Conservation (phyloP, 2,888 invertebrate species). For the Cataglyphis livida region DNA sequence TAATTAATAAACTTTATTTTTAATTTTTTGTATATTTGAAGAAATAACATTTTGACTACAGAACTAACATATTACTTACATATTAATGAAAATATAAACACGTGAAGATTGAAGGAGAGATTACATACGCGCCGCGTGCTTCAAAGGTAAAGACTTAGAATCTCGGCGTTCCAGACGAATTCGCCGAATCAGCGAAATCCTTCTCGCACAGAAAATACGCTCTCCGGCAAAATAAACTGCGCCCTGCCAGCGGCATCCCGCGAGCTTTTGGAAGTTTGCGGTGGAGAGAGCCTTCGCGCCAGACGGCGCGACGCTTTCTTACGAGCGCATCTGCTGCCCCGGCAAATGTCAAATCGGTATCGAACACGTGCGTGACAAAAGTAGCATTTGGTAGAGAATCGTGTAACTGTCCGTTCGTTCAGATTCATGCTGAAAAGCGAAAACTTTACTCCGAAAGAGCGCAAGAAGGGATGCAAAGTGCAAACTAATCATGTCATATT, state of each 20-base stretch:
- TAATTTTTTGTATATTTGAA: background rate
- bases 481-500: conserved; percentile 5
- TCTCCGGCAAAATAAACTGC: conserved; percentile 60
- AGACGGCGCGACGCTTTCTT: conserved; percentile 52
- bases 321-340: background rate
- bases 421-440: background rate
- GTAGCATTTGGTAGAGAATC: conserved; percentile 7
- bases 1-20: background rate
- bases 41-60: background rate
- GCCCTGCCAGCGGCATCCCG: conserved; percentile 52
- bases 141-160: background rate
- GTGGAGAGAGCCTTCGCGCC: conserved; percentile 47
- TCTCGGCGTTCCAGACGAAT: conserved; percentile 22
- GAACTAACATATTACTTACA: background rate
- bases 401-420: background rate
- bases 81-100: background rate
- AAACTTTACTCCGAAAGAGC: background rate
- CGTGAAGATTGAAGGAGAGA: background rate
- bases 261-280: conserved; percentile 45
- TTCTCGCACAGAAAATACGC: conserved; percentile 6
- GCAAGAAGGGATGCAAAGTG: background rate
- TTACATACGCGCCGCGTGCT: background rate
- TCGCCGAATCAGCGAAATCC: conserved; percentile 58
- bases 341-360: conserved; percentile 25
- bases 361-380: conserved; percentile 45